Conservation (phyloP, 2,888 invertebrate species). For the Eristalinus sepulchralis region DNA sequence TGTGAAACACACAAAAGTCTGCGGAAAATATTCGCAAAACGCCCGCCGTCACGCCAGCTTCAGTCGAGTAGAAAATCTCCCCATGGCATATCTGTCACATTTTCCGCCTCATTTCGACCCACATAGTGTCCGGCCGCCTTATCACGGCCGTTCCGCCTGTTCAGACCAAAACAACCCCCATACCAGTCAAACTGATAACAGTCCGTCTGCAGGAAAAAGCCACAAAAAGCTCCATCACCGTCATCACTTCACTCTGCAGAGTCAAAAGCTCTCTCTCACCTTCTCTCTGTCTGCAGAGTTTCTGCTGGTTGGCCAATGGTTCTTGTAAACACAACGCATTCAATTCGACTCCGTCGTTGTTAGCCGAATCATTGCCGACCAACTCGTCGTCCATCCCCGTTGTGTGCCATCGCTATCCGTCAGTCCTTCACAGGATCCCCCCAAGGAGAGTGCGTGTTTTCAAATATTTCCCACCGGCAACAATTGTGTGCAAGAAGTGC, state of each 20-base stretch:
- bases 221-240: constrained; percentile 11
- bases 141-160: constrained; percentile 40
- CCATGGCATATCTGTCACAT: constrained; percentile 21
- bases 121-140: constrained; percentile 16
- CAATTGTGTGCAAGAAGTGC: background rate
- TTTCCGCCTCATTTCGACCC: background rate
- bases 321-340: constrained; percentile 22
- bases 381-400: background rate
- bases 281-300: background rate
- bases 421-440: constrained; percentile 53
- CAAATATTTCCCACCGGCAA: background rate
- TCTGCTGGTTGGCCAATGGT: background rate
- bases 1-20: background rate
- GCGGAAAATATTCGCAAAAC: constrained; percentile 4
- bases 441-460: constrained; percentile 33
- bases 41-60: constrained; percentile 32
- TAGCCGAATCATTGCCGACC: constrained; percentile 26
- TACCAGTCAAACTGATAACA: constrained; percentile 38
- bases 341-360: constrained; percentile 34
- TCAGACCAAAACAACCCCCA: constrained; percentile 41
- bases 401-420: background rate
- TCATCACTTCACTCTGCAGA: constrained; percentile 27
- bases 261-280: constrained; percentile 15
- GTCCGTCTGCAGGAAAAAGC: constrained; percentile 22
- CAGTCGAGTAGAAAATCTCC: constrained; percentile 57